phyloP scores from a whole-genome alignment of 2,888 invertebrate genomes.

The Craniophora ligustri region DNA sequence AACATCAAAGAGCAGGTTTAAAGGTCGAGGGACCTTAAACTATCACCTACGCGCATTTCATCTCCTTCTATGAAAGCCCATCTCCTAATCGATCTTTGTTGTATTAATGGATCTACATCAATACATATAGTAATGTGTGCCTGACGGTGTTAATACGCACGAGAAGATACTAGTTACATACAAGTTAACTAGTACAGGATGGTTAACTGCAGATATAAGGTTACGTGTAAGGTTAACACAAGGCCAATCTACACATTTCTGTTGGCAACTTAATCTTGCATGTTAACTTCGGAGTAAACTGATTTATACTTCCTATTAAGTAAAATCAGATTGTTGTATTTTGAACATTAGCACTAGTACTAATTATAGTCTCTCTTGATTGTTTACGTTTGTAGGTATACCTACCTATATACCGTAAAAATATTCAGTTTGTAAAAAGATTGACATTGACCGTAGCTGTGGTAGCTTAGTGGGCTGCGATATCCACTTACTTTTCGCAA shows the following conservation, averaged over 20 bases:
- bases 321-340: background rate
- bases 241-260: slow-evolving; percentile 44
- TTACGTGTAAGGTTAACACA: slow-evolving; percentile 47
- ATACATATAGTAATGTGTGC: background rate
- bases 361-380: no score
- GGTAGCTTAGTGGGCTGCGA: no score
- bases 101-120: background rate
- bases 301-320: background rate
- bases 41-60: background rate
- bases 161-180: background rate
- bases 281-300: slow-evolving; percentile 11
- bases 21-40: slow-evolving; percentile 17
- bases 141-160: slow-evolving; percentile 19
- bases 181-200: slow-evolving; percentile 21
- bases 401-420: no score
- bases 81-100: background rate
- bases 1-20: slow-evolving; percentile 4
- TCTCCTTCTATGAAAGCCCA: background rate
- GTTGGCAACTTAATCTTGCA: slow-evolving; percentile 20
- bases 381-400: no score
- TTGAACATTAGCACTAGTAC: no score
- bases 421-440: no score
- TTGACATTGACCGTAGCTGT: no score
- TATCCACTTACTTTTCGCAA: no score
- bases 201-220: slow-evolving; percentile 52